Evolutionary conservation across 2,113 vertebrate genomes (phyloP).

Genomic region (Labeo catla): DNA sequence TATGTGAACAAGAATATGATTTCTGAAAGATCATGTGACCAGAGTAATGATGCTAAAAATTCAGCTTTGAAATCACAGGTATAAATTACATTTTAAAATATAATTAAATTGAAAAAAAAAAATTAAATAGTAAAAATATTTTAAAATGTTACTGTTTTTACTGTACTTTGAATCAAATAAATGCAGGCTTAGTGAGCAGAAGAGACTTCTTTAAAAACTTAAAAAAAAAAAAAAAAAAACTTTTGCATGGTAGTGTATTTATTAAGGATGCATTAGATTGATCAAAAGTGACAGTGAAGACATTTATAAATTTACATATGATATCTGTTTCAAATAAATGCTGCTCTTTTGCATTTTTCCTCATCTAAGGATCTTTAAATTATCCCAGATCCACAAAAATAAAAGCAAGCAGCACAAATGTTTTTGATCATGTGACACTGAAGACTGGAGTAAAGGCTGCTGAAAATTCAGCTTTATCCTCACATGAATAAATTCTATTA

Average conservation of each 20-base stretch:
- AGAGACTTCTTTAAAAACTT: too few relatives aligned
- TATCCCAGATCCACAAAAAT: not conserved
- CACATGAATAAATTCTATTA: not conserved
- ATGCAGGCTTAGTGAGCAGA: too few relatives aligned
- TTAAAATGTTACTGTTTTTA: too few relatives aligned
- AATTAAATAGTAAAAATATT: too few relatives aligned
- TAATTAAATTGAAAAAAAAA: too few relatives aligned
- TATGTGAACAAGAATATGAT: too few relatives aligned
- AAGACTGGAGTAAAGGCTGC: not conserved
- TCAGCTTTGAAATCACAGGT: too few relatives aligned
- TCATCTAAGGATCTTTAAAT: not conserved
- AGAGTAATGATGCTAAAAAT: too few relatives aligned
- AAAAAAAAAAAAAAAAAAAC: too few relatives aligned
- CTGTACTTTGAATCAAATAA: too few relatives aligned
- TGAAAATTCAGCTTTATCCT: not conserved
- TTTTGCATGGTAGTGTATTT: not conserved
- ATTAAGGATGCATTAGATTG: not conserved
- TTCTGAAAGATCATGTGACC: too few relatives aligned
- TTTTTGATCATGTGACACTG: not conserved
- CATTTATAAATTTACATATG: not conserved
- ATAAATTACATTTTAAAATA: too few relatives aligned
- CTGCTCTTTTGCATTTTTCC: not conserved
- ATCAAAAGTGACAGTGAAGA: not conserved
- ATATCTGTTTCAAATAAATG: not conserved
- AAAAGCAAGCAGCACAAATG: not conserved